Conservation (phyloP, 1,140 invertebrate genomes). For the Thrips palmi region DNA sequence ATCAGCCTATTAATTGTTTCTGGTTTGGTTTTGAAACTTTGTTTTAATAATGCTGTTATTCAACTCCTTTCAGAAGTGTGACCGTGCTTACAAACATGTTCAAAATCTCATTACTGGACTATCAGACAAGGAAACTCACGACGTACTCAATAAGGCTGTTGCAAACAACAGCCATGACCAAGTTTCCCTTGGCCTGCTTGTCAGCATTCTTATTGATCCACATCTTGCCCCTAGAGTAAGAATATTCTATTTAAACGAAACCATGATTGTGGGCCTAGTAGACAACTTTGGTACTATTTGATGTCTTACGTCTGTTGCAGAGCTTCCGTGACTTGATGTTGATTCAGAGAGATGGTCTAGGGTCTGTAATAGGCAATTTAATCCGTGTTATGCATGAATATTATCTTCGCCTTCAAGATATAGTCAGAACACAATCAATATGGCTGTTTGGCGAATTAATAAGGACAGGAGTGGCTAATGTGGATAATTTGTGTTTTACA, state of each 20-base stretch:
- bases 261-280: too few relatives aligned
- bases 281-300: neutral
- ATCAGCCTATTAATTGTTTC: too few relatives aligned
- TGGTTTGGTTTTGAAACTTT: constrained; percentile 1
- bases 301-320: constrained; percentile 21
- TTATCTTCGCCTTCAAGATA: constrained; percentile 70
- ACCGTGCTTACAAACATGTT: constrained; percentile 57
- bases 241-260: too few relatives aligned
- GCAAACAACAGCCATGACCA: constrained; percentile 80
- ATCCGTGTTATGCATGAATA: constrained; percentile 74
- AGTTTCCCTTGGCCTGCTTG: constrained; percentile 74
- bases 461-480: constrained; percentile 63
- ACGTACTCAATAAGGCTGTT: constrained; percentile 70
- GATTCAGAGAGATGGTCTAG: constrained; percentile 72
- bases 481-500: constrained; percentile 79
- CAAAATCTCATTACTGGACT: constrained; percentile 58
- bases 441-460: constrained; percentile 82
- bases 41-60: constrained; percentile 16
- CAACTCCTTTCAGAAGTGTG: constrained; percentile 63
- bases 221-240: constrained; percentile 52
- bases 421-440: constrained; percentile 54
- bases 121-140: constrained; percentile 85
- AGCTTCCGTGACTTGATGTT: constrained; percentile 82
- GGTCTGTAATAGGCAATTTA: constrained; percentile 56
- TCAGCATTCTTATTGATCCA: constrained; percentile 76